Evolutionary conservation across 35 echinoderm and acorn worm genomes (phyloP).

Genomic region (Ophioderma brevispina): DNA sequence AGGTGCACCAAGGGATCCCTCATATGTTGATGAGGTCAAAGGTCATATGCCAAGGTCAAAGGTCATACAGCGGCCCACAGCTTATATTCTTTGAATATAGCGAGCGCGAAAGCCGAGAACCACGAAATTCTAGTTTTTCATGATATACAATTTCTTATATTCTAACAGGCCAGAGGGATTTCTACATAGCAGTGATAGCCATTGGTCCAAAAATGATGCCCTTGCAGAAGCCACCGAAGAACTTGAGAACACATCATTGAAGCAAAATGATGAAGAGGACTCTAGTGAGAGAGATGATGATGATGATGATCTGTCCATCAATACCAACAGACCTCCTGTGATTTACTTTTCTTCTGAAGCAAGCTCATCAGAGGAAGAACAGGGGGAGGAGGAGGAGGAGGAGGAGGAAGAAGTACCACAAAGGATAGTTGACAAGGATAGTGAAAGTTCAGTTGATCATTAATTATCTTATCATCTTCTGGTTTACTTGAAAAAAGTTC

Average conservation of each 20-base stretch:
- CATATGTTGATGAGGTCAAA: no score
- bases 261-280: constrained; percentile 27
- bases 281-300: constrained; percentile 87
- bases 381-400: constrained; percentile 50
- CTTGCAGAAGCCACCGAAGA: constrained; percentile 18
- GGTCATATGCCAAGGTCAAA: no score
- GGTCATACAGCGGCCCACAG: no score
- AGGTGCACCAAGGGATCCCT: no score
- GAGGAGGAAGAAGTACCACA: not conserved
- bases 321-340: constrained; percentile 83
- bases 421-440: not conserved
- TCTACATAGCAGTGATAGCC: not conserved
- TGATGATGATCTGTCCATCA: constrained; percentile 93
- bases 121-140: no score
- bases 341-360: constrained; percentile 74
- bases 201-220: constrained; percentile 9
- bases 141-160: no score
- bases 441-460: not conserved
- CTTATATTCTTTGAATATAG: no score
- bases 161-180: constrained; percentile 50
- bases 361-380: constrained; percentile 65
- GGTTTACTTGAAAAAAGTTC: no score
- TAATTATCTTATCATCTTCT: no score
- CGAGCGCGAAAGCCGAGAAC: no score
- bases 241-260: not conserved